These are phyloP conservation scores for Acleris holmiana DNA, from an alignment of 2,888 invertebrate genomes.

Conservation along the genomic window DNA sequence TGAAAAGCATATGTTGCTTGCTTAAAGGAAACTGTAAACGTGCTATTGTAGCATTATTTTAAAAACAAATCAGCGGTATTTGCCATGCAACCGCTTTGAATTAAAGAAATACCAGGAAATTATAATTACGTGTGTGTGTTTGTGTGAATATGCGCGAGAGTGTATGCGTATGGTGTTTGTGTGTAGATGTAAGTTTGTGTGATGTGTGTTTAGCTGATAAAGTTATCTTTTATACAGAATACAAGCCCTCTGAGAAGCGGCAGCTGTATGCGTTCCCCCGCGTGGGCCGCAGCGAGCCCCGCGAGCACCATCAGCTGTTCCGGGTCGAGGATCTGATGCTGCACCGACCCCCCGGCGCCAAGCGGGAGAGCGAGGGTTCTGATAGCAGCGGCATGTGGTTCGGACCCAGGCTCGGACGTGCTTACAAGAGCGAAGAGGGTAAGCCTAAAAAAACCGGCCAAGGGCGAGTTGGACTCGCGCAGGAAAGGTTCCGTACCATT, in stretches of 20 bases:
- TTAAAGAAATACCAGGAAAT: too few species aligned
- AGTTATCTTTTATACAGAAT: constrained; percentile 47
- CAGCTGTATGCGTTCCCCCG: constrained; percentile 75
- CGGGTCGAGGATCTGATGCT: constrained; percentile 45
- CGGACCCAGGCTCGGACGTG: constrained; percentile 86
- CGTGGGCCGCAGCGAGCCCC: constrained; percentile 62
- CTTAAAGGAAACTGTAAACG: too few species aligned
- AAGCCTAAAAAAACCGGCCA: constrained; percentile 22
- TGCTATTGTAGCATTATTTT: too few species aligned
- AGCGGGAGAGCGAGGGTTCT: constrained; percentile 47
- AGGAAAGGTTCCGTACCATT: too few species aligned
- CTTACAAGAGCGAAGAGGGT: constrained; percentile 70
- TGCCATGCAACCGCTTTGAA: too few species aligned
- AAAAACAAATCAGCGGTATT: too few species aligned
- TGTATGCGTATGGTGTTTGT: too few species aligned
- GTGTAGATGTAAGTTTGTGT: too few species aligned
- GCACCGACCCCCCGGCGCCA: constrained; percentile 42
- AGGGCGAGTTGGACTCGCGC: too few species aligned
- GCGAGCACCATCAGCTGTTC: constrained; percentile 39
- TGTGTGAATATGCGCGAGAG: too few species aligned
- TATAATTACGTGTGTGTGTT: too few species aligned
- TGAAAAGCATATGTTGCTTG: too few species aligned
- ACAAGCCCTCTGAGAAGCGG: constrained; percentile 62
- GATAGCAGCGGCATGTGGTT: constrained; percentile 85
- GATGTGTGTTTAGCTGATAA: background rate